Evolutionary conservation across 1,140 invertebrate species (phyloP).

Genomic region (Ceratosolen solmsi): DNA sequence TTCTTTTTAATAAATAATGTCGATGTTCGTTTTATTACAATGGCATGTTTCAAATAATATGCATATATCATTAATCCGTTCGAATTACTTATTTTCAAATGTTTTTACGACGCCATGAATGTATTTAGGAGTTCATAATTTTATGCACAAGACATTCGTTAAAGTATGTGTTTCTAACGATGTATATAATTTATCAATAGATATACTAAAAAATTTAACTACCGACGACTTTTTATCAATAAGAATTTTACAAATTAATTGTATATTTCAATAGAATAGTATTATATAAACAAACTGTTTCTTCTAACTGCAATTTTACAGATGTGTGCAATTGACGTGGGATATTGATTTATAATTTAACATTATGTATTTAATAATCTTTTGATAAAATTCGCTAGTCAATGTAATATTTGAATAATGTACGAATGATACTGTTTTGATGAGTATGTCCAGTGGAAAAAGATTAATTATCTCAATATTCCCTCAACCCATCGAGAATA

Average conservation of each 20-base stretch:
- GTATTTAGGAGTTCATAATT: background rate
- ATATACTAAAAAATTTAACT: background rate
- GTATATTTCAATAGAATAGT: background rate
- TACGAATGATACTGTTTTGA: background rate
- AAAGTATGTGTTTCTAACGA: background rate
- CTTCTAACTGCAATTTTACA: too few relatives aligned
- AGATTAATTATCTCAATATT: background rate
- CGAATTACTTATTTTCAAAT: too few relatives aligned
- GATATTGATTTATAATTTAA: background rate
- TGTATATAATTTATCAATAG: background rate
- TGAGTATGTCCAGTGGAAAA: background rate
- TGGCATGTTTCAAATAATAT: too few relatives aligned
- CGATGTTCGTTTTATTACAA: too few relatives aligned
- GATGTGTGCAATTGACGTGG: background rate
- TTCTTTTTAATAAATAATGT: too few relatives aligned
- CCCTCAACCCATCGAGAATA: background rate
- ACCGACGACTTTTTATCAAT: background rate
- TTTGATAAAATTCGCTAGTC: background rate
- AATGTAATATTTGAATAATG: background rate
- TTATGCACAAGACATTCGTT: background rate
- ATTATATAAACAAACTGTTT: conserved; percentile 4
- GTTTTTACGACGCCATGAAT: background rate
- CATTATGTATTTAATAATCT: background rate
- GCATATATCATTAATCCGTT: too few relatives aligned
- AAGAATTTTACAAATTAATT: background rate